phyloP scores from a whole-genome alignment of 37 sponge, comb jelly and placozoan genomes.

The Agelas oroides region DNA sequence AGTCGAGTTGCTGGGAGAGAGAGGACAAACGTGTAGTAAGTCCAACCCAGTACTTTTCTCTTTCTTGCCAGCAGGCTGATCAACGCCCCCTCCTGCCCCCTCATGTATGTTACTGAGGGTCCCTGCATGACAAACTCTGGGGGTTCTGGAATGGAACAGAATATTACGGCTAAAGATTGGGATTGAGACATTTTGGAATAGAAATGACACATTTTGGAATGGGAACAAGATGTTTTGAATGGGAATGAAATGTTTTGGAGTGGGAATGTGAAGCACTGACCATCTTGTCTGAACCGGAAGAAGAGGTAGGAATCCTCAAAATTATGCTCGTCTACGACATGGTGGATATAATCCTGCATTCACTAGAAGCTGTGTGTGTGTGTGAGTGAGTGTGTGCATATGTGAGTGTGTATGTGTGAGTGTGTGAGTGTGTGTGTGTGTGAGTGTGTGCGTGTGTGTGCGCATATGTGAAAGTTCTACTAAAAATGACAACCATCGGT shows the following conservation, averaged over 20 bases:
- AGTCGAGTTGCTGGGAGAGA: constrained; percentile 47
- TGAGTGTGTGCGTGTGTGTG: neutral
- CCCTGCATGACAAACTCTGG: constrained; percentile 44
- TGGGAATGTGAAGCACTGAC: constrained; percentile 10
- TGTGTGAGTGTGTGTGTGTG: neutral
- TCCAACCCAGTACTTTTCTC: constrained; percentile 56
- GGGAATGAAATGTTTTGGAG: neutral
- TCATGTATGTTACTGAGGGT: constrained; percentile 70
- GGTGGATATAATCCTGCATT: constrained; percentile 84
- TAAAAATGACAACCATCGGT: too few species aligned
- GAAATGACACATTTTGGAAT: too few species aligned
- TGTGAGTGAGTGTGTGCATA: too few species aligned
- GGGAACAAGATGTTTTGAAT: too few species aligned
- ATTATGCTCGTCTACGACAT: constrained; percentile 84
- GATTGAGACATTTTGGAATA: too few species aligned
- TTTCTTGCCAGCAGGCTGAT: constrained; percentile 49
- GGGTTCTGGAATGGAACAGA: constrained; percentile 44
- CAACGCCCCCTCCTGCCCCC: constrained; percentile 55
- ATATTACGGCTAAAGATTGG: too few species aligned
- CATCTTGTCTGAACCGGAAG: constrained; percentile 90
- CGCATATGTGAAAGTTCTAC: too few species aligned
- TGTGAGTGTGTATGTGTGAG: too few species aligned
- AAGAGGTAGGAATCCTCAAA: constrained; percentile 85
- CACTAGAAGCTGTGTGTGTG: constrained; percentile 58
- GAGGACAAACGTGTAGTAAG: constrained; percentile 56